A percentile compares a stretch with the other conserved stretches of the same genome.
Evolutionary conservation across 2,797 vertebrate genomes (phyloP).

Genomic region (Danio albolineatus): DNA sequence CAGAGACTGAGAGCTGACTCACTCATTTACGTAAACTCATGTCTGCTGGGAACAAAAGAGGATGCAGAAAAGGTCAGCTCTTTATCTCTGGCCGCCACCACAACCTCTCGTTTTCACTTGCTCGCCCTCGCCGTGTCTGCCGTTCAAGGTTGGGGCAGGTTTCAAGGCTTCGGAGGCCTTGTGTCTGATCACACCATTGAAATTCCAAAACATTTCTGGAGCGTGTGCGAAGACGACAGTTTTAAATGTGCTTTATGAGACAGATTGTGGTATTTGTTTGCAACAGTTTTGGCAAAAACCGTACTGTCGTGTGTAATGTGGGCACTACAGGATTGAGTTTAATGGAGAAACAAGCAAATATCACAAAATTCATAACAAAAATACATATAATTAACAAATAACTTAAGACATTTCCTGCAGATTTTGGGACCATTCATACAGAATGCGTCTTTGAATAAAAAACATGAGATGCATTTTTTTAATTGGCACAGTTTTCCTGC

Average conservation of each 20-base stretch:
- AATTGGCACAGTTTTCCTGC: no score
- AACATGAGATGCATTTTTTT: no score
- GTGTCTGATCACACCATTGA: slow-evolving; percentile 5
- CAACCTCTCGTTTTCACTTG: slow-evolving; percentile 22
- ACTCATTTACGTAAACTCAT: slow-evolving; percentile 61
- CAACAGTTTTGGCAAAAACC: no score
- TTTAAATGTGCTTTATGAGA: background rate
- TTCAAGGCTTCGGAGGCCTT: slow-evolving; percentile 31
- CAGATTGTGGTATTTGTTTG: background rate
- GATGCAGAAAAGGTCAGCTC: slow-evolving; percentile 63
- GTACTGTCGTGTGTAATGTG: no score
- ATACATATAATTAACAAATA: no score
- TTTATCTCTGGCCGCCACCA: slow-evolving; percentile 55
- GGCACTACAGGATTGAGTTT: no score
- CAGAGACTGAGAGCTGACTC: slow-evolving; percentile 50
- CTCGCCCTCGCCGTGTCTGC: slow-evolving; percentile 32
- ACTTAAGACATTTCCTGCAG: no score
- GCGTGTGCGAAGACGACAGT: background rate
- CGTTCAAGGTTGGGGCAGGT: slow-evolving; percentile 48
- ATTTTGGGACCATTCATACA: no score
- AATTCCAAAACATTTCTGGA: slow-evolving; percentile 39
- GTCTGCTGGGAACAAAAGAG: slow-evolving; percentile 64
- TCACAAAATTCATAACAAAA: no score
- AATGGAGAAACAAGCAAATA: no score
- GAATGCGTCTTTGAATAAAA: no score